A percentile compares a stretch with the other conserved stretches of the same genome.
phyloP scores from a whole-genome alignment of 2,888 invertebrate species.

The Cryptosula pallasiana region DNA sequence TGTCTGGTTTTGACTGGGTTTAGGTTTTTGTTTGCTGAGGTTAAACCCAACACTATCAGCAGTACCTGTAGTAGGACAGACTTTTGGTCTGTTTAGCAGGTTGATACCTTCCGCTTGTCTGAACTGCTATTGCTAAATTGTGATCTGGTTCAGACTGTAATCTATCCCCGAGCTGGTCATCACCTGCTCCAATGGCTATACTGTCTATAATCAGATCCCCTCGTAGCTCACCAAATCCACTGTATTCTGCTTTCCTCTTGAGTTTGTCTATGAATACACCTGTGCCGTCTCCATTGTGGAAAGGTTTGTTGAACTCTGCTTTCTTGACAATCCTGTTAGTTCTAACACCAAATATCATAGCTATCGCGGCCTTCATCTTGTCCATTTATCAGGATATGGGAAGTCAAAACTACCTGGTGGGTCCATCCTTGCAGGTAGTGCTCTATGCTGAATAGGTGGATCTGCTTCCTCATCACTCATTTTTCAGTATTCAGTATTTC shows the following conservation, averaged over 20 bases:
- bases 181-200: too few relatives aligned
- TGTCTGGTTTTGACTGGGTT: too few relatives aligned
- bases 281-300: background rate
- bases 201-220: too few relatives aligned
- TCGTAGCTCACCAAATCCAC: too few relatives aligned
- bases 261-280: background rate
- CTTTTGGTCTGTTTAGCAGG: too few relatives aligned
- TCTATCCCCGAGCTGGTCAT: too few relatives aligned
- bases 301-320: background rate
- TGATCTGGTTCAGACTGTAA: too few relatives aligned
- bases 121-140: too few relatives aligned
- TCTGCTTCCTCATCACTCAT: background rate
- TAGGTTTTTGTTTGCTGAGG: too few relatives aligned
- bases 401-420: background rate
- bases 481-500: background rate
- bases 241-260: background rate
- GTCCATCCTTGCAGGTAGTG: background rate
- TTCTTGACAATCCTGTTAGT: background rate
- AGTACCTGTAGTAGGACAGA: too few relatives aligned
- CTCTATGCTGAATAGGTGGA: background rate
- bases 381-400: background rate
- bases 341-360: background rate
- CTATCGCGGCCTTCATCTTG: background rate
- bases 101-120: too few relatives aligned
- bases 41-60: too few relatives aligned